phyloP scores from a whole-genome alignment of 1,140 invertebrate genomes.

The Cotesia glomerata region DNA sequence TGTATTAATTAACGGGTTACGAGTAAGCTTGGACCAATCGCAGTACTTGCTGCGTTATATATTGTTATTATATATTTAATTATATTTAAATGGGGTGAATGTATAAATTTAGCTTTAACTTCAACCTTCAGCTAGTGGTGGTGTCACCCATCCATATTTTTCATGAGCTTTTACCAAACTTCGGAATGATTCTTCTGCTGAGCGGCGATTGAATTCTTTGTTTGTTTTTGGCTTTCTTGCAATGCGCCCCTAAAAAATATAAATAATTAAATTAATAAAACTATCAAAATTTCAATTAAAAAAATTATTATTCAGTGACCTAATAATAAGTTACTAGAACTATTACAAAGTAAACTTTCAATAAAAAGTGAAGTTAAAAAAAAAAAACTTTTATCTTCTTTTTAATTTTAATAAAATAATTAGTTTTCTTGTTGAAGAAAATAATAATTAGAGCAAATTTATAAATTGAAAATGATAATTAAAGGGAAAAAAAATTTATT shows the following conservation, averaged over 20 bases:
- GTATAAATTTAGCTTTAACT: not conserved
- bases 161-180: slow-evolving; percentile 87
- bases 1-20: slow-evolving; percentile 6
- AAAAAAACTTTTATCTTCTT: too few species aligned
- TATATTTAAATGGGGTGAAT: not conserved
- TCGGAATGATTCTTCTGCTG: slow-evolving; percentile 84
- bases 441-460: too few species aligned
- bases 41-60: not conserved
- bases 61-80: slow-evolving; percentile 7
- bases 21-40: slow-evolving; percentile 6
- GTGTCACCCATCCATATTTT: slow-evolving; percentile 89
- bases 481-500: not conserved
- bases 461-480: too few species aligned
- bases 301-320: too few species aligned
- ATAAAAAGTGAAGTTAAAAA: too few species aligned
- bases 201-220: slow-evolving; percentile 80
- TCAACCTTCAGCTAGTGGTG: slow-evolving; percentile 82
- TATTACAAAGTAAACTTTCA: too few species aligned
- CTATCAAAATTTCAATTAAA: not conserved
- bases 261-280: not conserved
- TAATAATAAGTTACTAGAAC: too few species aligned
- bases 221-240: slow-evolving; percentile 76
- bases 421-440: too few species aligned
- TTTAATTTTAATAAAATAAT: too few species aligned
- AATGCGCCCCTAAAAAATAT: slow-evolving; percentile 68